These are phyloP conservation scores for Tetraneura akinire DNA, from an alignment of 1,140 invertebrate species.

Conservation along the genomic window DNA sequence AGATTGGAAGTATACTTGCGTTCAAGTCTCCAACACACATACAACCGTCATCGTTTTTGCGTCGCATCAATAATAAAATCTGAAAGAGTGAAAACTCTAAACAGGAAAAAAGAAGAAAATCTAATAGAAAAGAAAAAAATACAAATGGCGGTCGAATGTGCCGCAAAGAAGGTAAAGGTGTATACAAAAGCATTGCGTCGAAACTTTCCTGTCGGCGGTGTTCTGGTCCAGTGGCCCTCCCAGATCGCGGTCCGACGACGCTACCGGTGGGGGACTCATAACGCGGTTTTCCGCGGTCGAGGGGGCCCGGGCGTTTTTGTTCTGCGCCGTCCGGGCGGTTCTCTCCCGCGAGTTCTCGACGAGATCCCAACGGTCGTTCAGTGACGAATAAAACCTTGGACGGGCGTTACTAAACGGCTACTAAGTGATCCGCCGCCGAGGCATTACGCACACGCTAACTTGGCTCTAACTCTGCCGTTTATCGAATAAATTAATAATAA, in stretches of 20 bases:
- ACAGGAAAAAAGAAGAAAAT: neutral
- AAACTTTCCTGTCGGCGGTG: conserved; percentile 23
- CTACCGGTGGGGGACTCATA: neutral
- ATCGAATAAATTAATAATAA: no score
- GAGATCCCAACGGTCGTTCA: conserved; percentile 20
- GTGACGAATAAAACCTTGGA: conserved; percentile 47
- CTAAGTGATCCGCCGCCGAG: conserved; percentile 47
- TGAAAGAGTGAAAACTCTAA: conserved; percentile 43
- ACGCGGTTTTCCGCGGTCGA: neutral
- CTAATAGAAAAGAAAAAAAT: no score
- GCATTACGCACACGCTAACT: conserved; percentile 16
- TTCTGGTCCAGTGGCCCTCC: conserved; percentile 2
- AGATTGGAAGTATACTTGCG: neutral
- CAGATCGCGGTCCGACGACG: neutral
- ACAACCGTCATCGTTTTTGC: conserved; percentile 35
- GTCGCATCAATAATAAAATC: neutral
- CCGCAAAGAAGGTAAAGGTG: no score
- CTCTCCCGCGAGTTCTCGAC: conserved; percentile 28
- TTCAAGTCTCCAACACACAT: no score
- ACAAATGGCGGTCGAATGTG: no score
- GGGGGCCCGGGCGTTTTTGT: neutral
- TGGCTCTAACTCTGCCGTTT: no score
- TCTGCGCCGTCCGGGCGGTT: conserved; percentile 30
- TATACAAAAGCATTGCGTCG: neutral
- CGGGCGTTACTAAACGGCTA: conserved; percentile 38